These are phyloP conservation scores for Chaetophractus vellerosus DNA, from an alignment of 2,797 vertebrate species.

Conservation along the genomic window DNA sequence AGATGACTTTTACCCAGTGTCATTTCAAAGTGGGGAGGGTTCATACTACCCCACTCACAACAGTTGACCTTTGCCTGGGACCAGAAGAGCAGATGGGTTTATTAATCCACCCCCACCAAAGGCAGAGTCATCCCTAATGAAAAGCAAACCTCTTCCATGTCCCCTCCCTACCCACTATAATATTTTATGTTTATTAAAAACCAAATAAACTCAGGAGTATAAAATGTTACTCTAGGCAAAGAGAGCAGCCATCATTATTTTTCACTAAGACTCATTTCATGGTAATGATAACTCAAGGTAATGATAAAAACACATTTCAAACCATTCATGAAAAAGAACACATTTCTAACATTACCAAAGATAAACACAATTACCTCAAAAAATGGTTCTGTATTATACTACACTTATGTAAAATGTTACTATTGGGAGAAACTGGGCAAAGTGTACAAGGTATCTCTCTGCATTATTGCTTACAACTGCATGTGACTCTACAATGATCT, in stretches of 20 bases:
- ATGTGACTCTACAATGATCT: not conserved
- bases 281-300: not conserved
- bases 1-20: not conserved
- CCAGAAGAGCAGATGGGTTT: not conserved
- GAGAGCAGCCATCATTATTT: no score
- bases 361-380: slow-evolving; percentile 53
- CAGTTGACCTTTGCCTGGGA: not conserved
- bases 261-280: not conserved
- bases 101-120: not conserved
- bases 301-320: not conserved
- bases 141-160: not conserved
- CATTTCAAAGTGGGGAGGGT: not conserved
- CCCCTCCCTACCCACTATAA: not conserved
- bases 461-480: not conserved
- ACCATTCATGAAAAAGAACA: not conserved
- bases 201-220: not conserved
- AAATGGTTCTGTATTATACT: slow-evolving; percentile 64
- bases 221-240: not conserved
- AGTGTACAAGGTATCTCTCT: not conserved
- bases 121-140: not conserved
- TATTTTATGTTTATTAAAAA: not conserved
- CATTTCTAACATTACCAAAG: not conserved
- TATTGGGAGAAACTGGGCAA: not conserved
- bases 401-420: not conserved
- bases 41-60: not conserved